Evolutionary conservation across 1,140 invertebrate species (phyloP).

Genomic region (Zaprionus camerounensis): DNA sequence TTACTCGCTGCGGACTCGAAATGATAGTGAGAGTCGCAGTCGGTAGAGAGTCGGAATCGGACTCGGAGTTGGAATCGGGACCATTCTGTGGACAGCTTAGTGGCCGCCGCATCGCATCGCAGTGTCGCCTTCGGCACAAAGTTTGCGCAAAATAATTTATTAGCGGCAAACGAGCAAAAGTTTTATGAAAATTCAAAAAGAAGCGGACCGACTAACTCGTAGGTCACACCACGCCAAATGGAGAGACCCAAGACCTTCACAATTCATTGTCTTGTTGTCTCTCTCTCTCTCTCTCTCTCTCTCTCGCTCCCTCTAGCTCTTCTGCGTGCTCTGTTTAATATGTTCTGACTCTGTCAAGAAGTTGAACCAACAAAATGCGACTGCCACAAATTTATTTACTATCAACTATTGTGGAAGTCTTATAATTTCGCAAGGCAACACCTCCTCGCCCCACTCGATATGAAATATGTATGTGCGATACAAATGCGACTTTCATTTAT

Average conservation of each 20-base stretch:
- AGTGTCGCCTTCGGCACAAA: constrained; percentile 42
- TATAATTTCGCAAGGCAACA: not conserved
- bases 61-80: not conserved
- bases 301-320: not conserved
- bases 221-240: constrained; percentile 6
- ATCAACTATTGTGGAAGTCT: constrained; percentile 27
- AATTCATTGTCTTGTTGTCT: constrained; percentile 63
- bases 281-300: not conserved
- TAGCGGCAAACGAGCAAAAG: constrained; percentile 80
- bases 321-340: constrained; percentile 63
- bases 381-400: constrained; percentile 61
- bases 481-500: constrained; percentile 4
- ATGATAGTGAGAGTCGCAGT: not conserved
- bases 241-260: constrained; percentile 30
- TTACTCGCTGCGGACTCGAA: not conserved
- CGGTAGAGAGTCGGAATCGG: not conserved
- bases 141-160: constrained; percentile 76
- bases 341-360: constrained; percentile 67
- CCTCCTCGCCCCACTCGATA: not conserved
- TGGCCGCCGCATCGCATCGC: constrained; percentile 27
- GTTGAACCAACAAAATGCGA: constrained; percentile 31
- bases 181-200: constrained; percentile 75
- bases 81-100: constrained; percentile 66
- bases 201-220: constrained; percentile 13
- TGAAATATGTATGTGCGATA: constrained; percentile 3